phyloP scores from a whole-genome alignment of 2,888 invertebrate genomes.

The Scrobipalpa atriplicella region DNA sequence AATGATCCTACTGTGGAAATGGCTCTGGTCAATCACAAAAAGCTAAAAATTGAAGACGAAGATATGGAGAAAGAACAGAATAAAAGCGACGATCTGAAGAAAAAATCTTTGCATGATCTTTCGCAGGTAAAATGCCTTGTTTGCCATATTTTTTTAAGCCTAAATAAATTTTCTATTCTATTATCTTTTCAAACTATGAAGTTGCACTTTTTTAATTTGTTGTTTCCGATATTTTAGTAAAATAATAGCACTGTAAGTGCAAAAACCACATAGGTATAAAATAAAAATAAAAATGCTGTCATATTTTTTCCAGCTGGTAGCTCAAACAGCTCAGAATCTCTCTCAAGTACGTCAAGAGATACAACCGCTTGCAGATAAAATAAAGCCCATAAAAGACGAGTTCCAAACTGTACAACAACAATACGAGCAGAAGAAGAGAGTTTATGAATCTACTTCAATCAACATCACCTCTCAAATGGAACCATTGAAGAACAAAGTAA shows the following conservation, averaged over 20 bases:
- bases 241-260: too few relatives aligned
- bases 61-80: conserved; percentile 78
- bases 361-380: conserved; percentile 72
- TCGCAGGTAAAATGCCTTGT: too few relatives aligned
- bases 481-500: conserved; percentile 79
- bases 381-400: conserved; percentile 86
- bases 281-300: too few relatives aligned
- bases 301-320: conserved; percentile 73
- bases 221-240: too few relatives aligned
- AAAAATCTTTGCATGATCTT: conserved; percentile 74
- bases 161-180: too few relatives aligned
- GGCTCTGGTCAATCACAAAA: conserved; percentile 77
- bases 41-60: conserved; percentile 77
- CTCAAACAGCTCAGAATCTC: conserved; percentile 83
- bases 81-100: conserved; percentile 64
- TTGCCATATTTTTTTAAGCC: too few relatives aligned
- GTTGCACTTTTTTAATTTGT: too few relatives aligned
- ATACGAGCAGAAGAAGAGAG: conserved; percentile 86
- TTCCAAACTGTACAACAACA: conserved; percentile 85
- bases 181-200: too few relatives aligned
- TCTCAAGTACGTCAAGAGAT: conserved; percentile 76
- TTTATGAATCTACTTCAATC: conserved; percentile 85
- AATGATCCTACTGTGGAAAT: conserved; percentile 79
- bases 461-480: conserved; percentile 81
- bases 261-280: too few relatives aligned